Base-by-base conservation (phyloP, 2,797 vertebrate genomes). In the Champsocephalus esox region DNA sequence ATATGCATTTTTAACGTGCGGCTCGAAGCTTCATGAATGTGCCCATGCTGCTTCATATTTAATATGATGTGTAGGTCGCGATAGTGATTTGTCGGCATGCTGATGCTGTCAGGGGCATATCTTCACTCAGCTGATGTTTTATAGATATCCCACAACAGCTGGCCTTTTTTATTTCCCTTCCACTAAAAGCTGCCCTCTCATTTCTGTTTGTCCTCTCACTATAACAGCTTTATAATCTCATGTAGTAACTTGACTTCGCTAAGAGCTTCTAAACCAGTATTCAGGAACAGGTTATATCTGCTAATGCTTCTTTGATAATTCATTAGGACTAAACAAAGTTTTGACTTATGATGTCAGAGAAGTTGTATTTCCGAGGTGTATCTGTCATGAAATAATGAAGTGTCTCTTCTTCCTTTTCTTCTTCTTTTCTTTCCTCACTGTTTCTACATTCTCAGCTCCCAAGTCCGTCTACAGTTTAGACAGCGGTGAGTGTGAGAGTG, bases 401-500 rank as follows among this genome's bases (percentile, higher is more conserved):
- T 56, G 12, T 70, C 14, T 17, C 41, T 21, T 56, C 10, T 70
- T 12, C 21, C 41, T 52, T 45, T 28, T 10, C 10, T 56, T 55
- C 48, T 50, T 17, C 38, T 48, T 45, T 0, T 46, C 44, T 72
- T 3, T 10, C 21, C 13, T 9, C 12, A 46, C 38, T 68, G 8
- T 73, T 34, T 82, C 54, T 83, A 49, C 80, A 66, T 77, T 85
- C 92, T 86, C 94, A 99, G 97, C 97, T 90, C 95, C 96, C 58
- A 94, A 95, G 65, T 96, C 93, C 0, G 92, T 96, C 78, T 96
- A 95, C 93, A 94, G 96, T 79, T 92, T 95, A 0, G 97, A 98
- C 92, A 97, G 95, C 0, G 97, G 98, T 99, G 94, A 90, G 97
- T 96, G 67, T 96, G 98, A 99, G 94, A 90, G 97, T 96, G 67